Percentiles rank a stretch among this genome's conserved stretches.
Conservation (phyloP, 2,797 vertebrate genomes). For the Neostethus bicornis region DNA sequence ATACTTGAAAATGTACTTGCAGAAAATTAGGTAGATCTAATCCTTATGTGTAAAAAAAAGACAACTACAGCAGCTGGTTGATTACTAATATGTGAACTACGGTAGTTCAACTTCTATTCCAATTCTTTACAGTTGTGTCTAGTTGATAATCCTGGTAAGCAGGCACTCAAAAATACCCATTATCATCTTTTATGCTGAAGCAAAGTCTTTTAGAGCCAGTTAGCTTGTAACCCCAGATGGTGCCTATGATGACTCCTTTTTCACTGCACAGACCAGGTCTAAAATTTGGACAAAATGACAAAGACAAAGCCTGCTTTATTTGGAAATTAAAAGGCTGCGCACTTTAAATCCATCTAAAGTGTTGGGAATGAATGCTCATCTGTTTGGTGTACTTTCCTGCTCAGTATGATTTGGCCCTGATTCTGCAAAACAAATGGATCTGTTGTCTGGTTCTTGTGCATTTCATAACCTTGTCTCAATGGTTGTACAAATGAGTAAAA, state of each 20-base stretch:
- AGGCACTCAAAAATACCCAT: neutral
- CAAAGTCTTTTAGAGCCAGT: slow-evolving; percentile 28
- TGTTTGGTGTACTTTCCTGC: slow-evolving; percentile 25
- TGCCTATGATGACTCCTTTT: slow-evolving; percentile 38
- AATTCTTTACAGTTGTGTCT: neutral
- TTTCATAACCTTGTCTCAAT: slow-evolving; percentile 81
- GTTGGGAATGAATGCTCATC: slow-evolving; percentile 17
- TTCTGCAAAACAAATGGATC: slow-evolving; percentile 45
- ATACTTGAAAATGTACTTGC: slow-evolving; percentile 41
- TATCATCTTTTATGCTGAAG: slow-evolving; percentile 7
- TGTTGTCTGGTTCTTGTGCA: slow-evolving; percentile 62
- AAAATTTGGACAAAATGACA: slow-evolving; percentile 31
- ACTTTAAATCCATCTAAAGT: slow-evolving; percentile 10
- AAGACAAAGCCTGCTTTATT: slow-evolving; percentile 6
- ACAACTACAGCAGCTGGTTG: neutral
- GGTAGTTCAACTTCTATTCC: neutral
- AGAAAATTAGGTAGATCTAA: slow-evolving; percentile 21
- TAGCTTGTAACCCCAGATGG: slow-evolving; percentile 23
- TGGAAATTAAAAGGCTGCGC: slow-evolving; percentile 1
- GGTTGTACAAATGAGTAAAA: slow-evolving; percentile 81
- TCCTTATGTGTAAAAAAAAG: neutral
- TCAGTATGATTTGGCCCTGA: slow-evolving; percentile 38
- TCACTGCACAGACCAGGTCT: slow-evolving; percentile 24
- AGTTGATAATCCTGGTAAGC: neutral
- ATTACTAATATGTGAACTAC: neutral